Evolutionary conservation across 2,888 invertebrate species (phyloP).

Genomic region (Hirtodrosophila duncani): DNA sequence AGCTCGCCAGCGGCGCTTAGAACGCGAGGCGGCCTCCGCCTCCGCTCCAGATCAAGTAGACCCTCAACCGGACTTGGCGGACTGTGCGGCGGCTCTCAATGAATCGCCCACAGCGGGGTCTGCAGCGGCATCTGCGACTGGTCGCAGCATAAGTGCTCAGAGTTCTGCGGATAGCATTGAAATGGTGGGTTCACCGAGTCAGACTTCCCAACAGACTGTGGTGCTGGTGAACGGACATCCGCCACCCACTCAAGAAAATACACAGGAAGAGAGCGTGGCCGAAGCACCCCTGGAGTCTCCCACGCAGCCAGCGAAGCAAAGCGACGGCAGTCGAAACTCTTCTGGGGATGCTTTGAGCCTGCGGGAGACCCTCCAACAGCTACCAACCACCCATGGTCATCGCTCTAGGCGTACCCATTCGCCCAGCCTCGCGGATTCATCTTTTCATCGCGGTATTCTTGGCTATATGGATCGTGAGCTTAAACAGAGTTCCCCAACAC

Average conservation of each 20-base stretch:
- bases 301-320: constrained; percentile 55
- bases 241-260: constrained; percentile 39
- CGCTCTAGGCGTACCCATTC: constrained; percentile 68
- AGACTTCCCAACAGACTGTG: constrained; percentile 71
- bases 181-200: constrained; percentile 60
- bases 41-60: constrained; percentile 31
- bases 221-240: constrained; percentile 75
- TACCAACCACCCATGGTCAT: constrained; percentile 67
- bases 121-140: constrained; percentile 29
- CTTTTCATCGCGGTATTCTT: constrained; percentile 77
- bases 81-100: constrained; percentile 48
- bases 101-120: constrained; percentile 27
- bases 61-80: constrained; percentile 1
- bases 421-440: constrained; percentile 71
- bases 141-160: constrained; percentile 59
- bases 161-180: constrained; percentile 65
- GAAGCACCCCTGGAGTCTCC: constrained; percentile 59
- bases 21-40: constrained; percentile 65
- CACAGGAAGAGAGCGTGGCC: constrained; percentile 38
- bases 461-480: constrained; percentile 78
- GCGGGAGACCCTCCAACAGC: constrained; percentile 75
- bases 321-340: constrained; percentile 68
- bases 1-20: constrained; percentile 74
- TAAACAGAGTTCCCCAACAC: constrained; percentile 75
- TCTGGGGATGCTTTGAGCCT: constrained; percentile 76